Evolutionary conservation across 2,888 invertebrate genomes (phyloP).

Genomic region (Argynnis bischoffii): DNA sequence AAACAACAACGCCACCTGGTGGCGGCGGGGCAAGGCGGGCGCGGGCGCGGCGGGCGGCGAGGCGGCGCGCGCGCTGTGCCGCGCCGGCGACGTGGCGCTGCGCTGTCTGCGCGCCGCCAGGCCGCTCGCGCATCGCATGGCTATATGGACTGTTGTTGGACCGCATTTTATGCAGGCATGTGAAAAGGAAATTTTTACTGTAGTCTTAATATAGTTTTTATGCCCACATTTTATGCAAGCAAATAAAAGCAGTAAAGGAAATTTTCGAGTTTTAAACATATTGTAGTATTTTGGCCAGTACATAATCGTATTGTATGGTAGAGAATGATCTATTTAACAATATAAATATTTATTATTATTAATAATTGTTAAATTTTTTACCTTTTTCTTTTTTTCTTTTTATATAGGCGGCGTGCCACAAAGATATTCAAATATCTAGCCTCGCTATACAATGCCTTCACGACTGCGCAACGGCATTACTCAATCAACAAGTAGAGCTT

Average conservation of each 20-base stretch:
- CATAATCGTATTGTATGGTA: too few species aligned
- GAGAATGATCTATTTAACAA: too few species aligned
- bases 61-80: slow-evolving; percentile 85
- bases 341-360: too few species aligned
- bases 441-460: slow-evolving; percentile 96
- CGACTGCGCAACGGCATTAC: slow-evolving; percentile 92
- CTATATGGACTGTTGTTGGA: slow-evolving; percentile 95
- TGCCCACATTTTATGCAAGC: too few species aligned
- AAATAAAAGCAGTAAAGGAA: background rate
- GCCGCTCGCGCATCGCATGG: slow-evolving; percentile 95
- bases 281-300: too few species aligned
- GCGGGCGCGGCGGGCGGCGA: slow-evolving; percentile 45
- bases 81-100: slow-evolving; percentile 94
- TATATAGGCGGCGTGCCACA: slow-evolving; percentile 92
- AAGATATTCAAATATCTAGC: slow-evolving; percentile 93
- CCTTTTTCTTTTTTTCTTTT: background rate
- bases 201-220: background rate
- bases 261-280: background rate
- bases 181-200: background rate
- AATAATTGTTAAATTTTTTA: background rate
- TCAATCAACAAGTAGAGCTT: slow-evolving; percentile 93
- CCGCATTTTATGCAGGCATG: slow-evolving; percentile 95
- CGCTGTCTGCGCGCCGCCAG: slow-evolving; percentile 93
- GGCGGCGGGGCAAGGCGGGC: slow-evolving; percentile 44
- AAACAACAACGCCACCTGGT: slow-evolving; percentile 63